Evolutionary conservation across 1,140 invertebrate species (phyloP), one percentile per base, ranked within the genome.

Genomic region (Drosophila melanica): DNA sequence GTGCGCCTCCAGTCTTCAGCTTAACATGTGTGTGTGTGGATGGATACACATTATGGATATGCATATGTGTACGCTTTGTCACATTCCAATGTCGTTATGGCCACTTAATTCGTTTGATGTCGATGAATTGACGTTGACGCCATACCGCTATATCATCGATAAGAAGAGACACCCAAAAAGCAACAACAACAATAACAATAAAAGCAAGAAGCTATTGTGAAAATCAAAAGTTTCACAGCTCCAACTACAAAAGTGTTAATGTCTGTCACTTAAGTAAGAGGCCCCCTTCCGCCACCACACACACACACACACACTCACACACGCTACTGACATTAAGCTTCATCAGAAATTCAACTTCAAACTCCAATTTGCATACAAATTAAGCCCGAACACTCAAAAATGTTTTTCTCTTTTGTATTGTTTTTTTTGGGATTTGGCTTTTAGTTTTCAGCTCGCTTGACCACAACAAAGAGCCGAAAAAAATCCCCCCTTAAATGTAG

Each of bases 341-440:
- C 75, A 86, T 86, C 82, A 86, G 75, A 76, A 66, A 82, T 86
- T 87, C 33, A 87, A 81, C 75, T 66, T 67, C 50, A 69, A 70
- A 63, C 73, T 63, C 20, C 59, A 79, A 89, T 89, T 89, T 89
- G 84, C 84, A 89, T 89, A 89, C 84, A 82, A 89, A 89, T 89
- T 84, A 89, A 75, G 77, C 72, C 65, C 82, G 54, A 77, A 71
- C 82, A 86, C 82, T 86, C 84, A 81, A 39, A 72, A 80, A 81
- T 69, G 48, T 59, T 41, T 75, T 37, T 69, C 20, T 23, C 20
- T 23, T 20, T 57, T 53, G 33, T 59, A 30, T 41, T 53, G 42
- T 50, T 70, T 64, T 54, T 41, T 54, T 42, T 45, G 27, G 27
- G 27, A 7, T 65, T 70, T 45, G 2, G 35, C 16, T 10, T 51